phyloP scores from a whole-genome alignment of 2,888 invertebrate genomes.

The Harpagoxenus sublaevis region DNA sequence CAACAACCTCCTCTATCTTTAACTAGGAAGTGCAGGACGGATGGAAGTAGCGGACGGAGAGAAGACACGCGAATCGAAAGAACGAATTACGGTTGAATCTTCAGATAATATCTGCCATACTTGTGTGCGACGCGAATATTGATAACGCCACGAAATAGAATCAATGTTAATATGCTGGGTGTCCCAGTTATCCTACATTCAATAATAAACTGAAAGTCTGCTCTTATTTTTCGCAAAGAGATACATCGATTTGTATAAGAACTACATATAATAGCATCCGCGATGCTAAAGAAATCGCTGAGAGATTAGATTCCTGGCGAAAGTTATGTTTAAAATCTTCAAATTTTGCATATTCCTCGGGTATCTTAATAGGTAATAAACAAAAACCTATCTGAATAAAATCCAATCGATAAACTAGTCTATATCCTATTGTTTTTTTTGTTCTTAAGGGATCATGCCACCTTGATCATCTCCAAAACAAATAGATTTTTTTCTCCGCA shows the following conservation, averaged over 20 bases:
- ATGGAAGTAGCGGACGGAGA: conserved; percentile 16
- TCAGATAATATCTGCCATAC: not conserved
- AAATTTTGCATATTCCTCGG: not conserved
- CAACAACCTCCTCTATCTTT: conserved; percentile 75
- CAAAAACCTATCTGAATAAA: not conserved
- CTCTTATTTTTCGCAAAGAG: not conserved
- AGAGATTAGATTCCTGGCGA: not conserved
- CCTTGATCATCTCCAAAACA: no score
- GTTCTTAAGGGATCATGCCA: not conserved
- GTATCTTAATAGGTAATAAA: not conserved
- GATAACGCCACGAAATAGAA: not conserved
- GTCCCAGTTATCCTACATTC: not conserved
- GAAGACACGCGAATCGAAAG: conserved; percentile 31
- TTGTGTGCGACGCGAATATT: not conserved
- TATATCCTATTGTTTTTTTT: not conserved
- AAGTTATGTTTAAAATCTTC: not conserved
- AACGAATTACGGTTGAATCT: conserved; percentile 13
- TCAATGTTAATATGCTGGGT: not conserved
- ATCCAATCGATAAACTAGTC: not conserved
- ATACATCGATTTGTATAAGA: not conserved
- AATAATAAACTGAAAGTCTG: not conserved
- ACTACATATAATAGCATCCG: not conserved
- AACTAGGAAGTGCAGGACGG: conserved; percentile 60
- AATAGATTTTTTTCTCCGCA: no score
- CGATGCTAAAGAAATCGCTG: not conserved